phyloP scores from a whole-genome alignment of 2,888 invertebrate species.

The Tanytarsus gracilentus region DNA sequence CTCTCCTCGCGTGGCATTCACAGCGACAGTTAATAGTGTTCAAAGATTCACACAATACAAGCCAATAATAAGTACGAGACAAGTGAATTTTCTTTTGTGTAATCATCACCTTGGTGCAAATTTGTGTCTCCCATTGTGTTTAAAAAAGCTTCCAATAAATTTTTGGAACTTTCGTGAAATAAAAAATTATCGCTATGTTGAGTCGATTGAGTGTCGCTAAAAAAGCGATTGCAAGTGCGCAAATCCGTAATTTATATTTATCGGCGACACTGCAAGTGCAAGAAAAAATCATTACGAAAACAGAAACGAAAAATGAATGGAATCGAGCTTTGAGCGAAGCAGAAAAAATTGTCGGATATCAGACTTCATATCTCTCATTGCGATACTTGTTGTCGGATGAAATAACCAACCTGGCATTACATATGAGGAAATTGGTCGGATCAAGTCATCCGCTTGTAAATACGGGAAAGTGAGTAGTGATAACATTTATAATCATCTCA shows the following conservation, averaged over 20 bases:
- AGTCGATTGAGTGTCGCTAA: conserved; percentile 1
- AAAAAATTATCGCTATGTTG: background rate
- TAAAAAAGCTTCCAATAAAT: conserved; percentile 17
- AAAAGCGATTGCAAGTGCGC: background rate
- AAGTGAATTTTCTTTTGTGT: too few species aligned
- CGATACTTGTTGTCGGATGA: conserved; percentile 25
- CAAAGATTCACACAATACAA: too few species aligned
- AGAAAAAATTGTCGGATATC: conserved; percentile 27
- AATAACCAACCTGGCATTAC: conserved; percentile 16
- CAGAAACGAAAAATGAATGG: conserved; percentile 25
- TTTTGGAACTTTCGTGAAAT: background rate
- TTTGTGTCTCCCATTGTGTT: background rate
- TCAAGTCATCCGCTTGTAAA: conserved; percentile 18
- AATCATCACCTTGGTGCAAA: too few species aligned
- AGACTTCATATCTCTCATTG: conserved; percentile 17
- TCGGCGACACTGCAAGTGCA: conserved; percentile 2
- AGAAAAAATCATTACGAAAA: conserved; percentile 12
- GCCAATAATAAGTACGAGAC: too few species aligned
- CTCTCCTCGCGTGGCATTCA: too few species aligned
- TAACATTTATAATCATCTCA: background rate
- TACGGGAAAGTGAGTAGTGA: conserved; percentile 17
- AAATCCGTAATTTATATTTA: background rate
- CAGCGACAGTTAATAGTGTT: too few species aligned
- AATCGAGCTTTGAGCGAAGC: conserved; percentile 27
- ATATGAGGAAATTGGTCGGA: conserved; percentile 21